These are phyloP conservation scores for Argyrosomus japonicus DNA, from an alignment of 2,113 vertebrate genomes.

Conservation along the genomic window DNA sequence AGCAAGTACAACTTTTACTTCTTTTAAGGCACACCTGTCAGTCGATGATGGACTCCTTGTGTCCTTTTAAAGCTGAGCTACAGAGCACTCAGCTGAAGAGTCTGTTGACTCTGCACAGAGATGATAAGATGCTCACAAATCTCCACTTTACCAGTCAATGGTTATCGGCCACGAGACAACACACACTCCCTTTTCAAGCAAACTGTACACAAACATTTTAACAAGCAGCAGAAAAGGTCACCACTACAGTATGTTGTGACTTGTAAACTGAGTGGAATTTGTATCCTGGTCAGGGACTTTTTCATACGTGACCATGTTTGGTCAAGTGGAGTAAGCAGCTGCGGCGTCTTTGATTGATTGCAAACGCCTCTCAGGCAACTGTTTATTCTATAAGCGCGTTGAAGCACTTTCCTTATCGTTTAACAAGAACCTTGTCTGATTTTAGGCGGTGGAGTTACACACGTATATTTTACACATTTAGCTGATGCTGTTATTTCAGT, in stretches of 20 bases:
- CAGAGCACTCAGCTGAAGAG: slow-evolving; percentile 7
- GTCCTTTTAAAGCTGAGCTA: slow-evolving; percentile 20
- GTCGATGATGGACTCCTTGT: not conserved
- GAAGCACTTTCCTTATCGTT: slow-evolving; percentile 52
- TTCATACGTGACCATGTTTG: slow-evolving; percentile 90
- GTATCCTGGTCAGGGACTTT: slow-evolving; percentile 72
- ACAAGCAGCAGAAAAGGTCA: slow-evolving; percentile 56
- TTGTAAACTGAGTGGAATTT: slow-evolving; percentile 71
- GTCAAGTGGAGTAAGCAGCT: slow-evolving; percentile 83
- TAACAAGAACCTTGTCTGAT: slow-evolving; percentile 14
- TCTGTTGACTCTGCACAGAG: not conserved
- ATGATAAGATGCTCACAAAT: not conserved
- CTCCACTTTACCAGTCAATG: not conserved
- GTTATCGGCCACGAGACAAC: slow-evolving; percentile 6
- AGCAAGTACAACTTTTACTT: not conserved
- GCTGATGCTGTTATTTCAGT: not conserved
- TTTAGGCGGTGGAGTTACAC: not conserved
- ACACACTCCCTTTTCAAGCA: not conserved
- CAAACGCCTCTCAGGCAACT: slow-evolving; percentile 70
- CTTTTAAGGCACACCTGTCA: slow-evolving; percentile 6
- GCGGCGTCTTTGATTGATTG: slow-evolving; percentile 73
- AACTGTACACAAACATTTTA: slow-evolving; percentile 53
- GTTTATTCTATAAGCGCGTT: slow-evolving; percentile 69
- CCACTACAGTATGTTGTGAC: slow-evolving; percentile 33
- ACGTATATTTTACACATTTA: not conserved